Evolutionary conservation across 2,888 invertebrate genomes (phyloP).

Genomic region (Alviniconcha strummeri): DNA sequence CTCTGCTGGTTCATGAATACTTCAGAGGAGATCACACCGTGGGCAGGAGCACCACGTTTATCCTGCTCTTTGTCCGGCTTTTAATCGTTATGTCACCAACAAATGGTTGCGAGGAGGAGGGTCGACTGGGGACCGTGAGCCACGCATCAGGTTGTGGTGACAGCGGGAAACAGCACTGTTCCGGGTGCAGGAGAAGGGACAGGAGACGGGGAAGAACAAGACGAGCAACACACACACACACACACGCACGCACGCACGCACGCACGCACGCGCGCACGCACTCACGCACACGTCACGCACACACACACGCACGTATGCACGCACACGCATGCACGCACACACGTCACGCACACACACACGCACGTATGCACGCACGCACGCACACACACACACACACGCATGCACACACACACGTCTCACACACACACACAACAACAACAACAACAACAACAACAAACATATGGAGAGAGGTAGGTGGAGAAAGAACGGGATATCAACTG

Average conservation of each 20-base stretch:
- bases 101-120: no score
- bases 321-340: background rate
- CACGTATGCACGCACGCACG: background rate
- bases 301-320: background rate
- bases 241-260: background rate
- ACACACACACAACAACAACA: background rate
- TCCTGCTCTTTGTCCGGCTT: no score
- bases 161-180: no score
- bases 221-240: background rate
- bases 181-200: no score
- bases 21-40: no score
- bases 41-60: no score
- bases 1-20: no score
- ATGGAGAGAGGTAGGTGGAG: background rate
- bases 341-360: background rate
- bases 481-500: no score
- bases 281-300: background rate
- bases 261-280: background rate
- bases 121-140: no score
- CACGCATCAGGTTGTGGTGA: no score
- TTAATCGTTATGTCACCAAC: no score
- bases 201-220: no score
- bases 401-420: background rate
- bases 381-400: background rate
- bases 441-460: background rate